Percentiles rank a stretch among this genome's conserved stretches.
These are phyloP conservation scores for Gopherus flavomarginatus DNA, from an alignment of 2,113 vertebrate species.

Conservation along the genomic window DNA sequence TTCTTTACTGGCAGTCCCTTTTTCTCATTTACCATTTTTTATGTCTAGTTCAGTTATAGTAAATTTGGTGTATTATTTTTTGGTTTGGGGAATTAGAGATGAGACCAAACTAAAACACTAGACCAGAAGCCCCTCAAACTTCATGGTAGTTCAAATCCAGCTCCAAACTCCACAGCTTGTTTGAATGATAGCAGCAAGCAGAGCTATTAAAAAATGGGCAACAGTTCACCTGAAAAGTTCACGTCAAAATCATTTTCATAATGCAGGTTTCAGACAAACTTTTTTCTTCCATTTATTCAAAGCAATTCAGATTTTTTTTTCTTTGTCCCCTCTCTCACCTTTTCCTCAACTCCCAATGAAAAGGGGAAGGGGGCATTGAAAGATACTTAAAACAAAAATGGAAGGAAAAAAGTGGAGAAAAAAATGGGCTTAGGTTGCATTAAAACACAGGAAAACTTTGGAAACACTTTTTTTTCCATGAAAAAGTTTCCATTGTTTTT, in stretches of 20 bases:
- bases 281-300: not conserved
- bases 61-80: not conserved
- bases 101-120: not conserved
- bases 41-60: not conserved
- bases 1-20: not conserved
- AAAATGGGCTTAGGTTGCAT: not conserved
- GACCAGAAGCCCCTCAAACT: not conserved
- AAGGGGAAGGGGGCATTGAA: not conserved
- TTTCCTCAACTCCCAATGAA: not conserved
- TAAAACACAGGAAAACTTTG: not conserved
- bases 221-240: fast-evolving
- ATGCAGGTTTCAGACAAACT: not conserved
- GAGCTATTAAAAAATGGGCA: not conserved
- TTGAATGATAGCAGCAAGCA: not conserved
- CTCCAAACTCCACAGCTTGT: not conserved
- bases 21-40: not conserved
- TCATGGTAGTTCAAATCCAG: not conserved
- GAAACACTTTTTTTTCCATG: not conserved
- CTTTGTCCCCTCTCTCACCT: no score
- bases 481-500: not conserved
- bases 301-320: not conserved
- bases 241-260: not conserved
- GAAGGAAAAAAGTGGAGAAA: not conserved
- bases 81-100: not conserved
- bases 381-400: not conserved